Evolutionary conservation across 2,113 vertebrate genomes (phyloP).

Genomic region (Oncorhynchus tshawytscha): DNA sequence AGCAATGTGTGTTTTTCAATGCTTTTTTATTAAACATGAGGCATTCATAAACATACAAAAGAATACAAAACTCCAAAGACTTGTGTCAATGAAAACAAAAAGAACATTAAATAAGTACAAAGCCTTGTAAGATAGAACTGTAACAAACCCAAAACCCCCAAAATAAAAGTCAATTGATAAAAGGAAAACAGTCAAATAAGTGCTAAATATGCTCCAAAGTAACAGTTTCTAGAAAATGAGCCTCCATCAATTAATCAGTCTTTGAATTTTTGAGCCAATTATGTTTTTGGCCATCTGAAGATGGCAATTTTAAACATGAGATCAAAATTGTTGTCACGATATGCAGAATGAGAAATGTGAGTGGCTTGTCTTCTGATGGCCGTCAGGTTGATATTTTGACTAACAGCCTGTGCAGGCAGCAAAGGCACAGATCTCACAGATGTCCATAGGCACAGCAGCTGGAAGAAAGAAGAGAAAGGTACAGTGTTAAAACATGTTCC

Average conservation of each 20-base stretch:
- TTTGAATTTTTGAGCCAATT: not conserved
- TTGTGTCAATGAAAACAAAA: slow-evolving; percentile 3
- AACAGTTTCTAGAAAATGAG: slow-evolving; percentile 60
- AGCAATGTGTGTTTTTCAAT: not conserved
- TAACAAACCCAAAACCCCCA: slow-evolving; percentile 57
- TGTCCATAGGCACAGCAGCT: slow-evolving; percentile 60
- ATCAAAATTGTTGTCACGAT: not conserved
- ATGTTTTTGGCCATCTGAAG: not conserved
- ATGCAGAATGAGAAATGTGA: not conserved
- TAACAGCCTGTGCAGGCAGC: slow-evolving; percentile 85
- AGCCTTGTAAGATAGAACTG: slow-evolving; percentile 46
- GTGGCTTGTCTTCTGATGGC: not conserved
- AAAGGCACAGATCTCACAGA: slow-evolving; percentile 83
- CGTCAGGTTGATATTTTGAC: slow-evolving; percentile 7
- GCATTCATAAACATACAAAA: slow-evolving; percentile 30
- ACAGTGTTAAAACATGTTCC: not conserved
- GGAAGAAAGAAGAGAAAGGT: slow-evolving; percentile 22
- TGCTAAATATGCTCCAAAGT: slow-evolving; percentile 41
- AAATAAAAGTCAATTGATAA: slow-evolving; percentile 1
- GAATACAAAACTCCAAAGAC: slow-evolving; percentile 1
- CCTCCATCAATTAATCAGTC: not conserved
- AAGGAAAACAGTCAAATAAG: slow-evolving; percentile 12
- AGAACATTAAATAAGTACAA: slow-evolving; percentile 56
- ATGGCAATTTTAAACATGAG: not conserved
- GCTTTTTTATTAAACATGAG: slow-evolving; percentile 61